Conservation (phyloP, 2,113 vertebrate species). For the Boleophthalmus pectinirostris region DNA sequence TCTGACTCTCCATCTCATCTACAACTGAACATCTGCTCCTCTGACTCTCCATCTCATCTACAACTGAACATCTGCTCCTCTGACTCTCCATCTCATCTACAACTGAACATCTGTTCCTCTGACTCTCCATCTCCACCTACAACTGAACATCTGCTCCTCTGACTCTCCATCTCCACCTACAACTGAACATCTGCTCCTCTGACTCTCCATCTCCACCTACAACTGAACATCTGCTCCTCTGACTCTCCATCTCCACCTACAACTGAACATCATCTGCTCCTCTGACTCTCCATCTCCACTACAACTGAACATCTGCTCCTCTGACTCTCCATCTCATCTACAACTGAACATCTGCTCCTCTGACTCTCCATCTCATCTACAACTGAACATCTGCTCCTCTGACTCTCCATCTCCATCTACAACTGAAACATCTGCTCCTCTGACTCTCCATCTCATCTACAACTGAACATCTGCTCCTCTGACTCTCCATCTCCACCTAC, state of each 20-base stretch:
- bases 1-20: neutral
- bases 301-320: neutral
- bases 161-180: neutral
- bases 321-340: neutral
- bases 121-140: neutral
- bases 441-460: neutral
- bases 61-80: neutral
- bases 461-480: neutral
- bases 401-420: neutral
- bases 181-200: neutral
- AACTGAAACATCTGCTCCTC: neutral
- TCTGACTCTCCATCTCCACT: neutral
- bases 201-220: neutral
- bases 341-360: neutral
- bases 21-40: too few species aligned
- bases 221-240: neutral
- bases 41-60: neutral
- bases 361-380: neutral
- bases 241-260: neutral
- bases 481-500: neutral
- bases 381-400: too few species aligned
- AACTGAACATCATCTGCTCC: too few species aligned
- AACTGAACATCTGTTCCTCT: neutral
- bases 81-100: neutral
- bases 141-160: too few species aligned